Percentiles rank a stretch among this genome's conserved stretches.
Conservation (phyloP, 2,888 invertebrate genomes). For the Strigamia crassipes region DNA sequence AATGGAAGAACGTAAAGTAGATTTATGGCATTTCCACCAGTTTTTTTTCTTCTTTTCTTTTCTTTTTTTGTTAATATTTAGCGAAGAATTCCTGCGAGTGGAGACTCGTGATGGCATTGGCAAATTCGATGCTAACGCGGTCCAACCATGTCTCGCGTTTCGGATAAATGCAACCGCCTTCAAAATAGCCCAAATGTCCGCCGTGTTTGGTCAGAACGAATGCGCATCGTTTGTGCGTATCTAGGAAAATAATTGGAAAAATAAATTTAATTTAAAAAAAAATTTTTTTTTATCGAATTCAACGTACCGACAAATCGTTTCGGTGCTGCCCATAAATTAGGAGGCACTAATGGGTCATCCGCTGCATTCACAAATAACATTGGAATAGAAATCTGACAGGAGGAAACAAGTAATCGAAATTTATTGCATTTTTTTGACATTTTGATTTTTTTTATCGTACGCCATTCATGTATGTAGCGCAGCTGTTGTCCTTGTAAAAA, state of each 20-base stretch:
- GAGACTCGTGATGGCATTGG: conserved; percentile 60
- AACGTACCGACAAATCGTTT: conserved; percentile 75
- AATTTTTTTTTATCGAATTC: not conserved
- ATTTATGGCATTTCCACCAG: not conserved
- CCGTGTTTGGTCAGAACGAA: conserved; percentile 86
- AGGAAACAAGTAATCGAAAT: conserved; percentile 36
- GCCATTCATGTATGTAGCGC: conserved; percentile 75
- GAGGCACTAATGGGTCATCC: conserved; percentile 91
- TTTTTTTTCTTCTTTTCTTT: too few relatives aligned
- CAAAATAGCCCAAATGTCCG: conserved; percentile 93
- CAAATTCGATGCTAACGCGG: conserved; percentile 79
- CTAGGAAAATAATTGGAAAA: conserved; percentile 59
- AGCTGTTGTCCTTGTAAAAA: conserved; percentile 84
- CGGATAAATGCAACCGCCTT: conserved; percentile 84
- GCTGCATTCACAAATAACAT: conserved; percentile 88
- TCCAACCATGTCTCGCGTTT: conserved; percentile 93
- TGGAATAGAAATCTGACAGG: conserved; percentile 71
- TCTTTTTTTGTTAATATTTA: not conserved
- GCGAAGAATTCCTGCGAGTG: conserved; percentile 34
- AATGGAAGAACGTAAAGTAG: conserved; percentile 5
- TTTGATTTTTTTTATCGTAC: conserved; percentile 54
- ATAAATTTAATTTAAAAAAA: not conserved
- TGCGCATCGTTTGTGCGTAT: conserved; percentile 69
- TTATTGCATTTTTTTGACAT: not conserved
- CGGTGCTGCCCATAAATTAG: conserved; percentile 72